phyloP scores from a whole-genome alignment of 2,888 invertebrate species.

The Meiosimyza platycephala region DNA sequence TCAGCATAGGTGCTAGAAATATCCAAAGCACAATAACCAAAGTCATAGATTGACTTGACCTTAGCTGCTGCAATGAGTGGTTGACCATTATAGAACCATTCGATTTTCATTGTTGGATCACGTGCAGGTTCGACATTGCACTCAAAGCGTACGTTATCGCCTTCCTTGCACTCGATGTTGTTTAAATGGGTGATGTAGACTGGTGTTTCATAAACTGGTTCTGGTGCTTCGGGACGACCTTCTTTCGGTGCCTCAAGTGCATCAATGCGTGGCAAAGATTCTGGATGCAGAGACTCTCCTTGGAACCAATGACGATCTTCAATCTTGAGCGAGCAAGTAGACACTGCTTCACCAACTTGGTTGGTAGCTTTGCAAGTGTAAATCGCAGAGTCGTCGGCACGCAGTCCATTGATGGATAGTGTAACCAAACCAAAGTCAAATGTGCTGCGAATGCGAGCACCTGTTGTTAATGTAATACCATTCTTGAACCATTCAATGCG shows the following conservation, averaged over 20 bases:
- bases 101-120: constrained; percentile 90
- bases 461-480: constrained; percentile 85
- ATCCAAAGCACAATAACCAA: constrained; percentile 94
- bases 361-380: constrained; percentile 97
- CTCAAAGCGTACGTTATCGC: constrained; percentile 89
- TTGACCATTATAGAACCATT: constrained; percentile 96
- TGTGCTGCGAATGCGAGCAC: constrained; percentile 90
- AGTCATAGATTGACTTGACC: constrained; percentile 93
- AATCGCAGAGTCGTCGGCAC: constrained; percentile 92
- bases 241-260: constrained; percentile 85
- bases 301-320: constrained; percentile 90
- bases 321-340: constrained; percentile 89
- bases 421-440: constrained; percentile 98
- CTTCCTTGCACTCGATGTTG: constrained; percentile 89
- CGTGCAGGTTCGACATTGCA: constrained; percentile 92
- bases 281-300: constrained; percentile 88
- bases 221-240: constrained; percentile 76
- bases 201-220: constrained; percentile 84
- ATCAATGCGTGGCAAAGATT: constrained; percentile 86
- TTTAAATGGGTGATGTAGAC: constrained; percentile 92
- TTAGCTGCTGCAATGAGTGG: constrained; percentile 89
- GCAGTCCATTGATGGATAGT: constrained; percentile 85
- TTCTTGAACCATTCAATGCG: constrained; percentile 94
- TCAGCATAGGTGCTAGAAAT: constrained; percentile 88
- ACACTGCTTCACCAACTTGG: constrained; percentile 92